phyloP scores from a whole-genome alignment of 2,113 vertebrate species.

The Periophthalmodon schlosseri region DNA sequence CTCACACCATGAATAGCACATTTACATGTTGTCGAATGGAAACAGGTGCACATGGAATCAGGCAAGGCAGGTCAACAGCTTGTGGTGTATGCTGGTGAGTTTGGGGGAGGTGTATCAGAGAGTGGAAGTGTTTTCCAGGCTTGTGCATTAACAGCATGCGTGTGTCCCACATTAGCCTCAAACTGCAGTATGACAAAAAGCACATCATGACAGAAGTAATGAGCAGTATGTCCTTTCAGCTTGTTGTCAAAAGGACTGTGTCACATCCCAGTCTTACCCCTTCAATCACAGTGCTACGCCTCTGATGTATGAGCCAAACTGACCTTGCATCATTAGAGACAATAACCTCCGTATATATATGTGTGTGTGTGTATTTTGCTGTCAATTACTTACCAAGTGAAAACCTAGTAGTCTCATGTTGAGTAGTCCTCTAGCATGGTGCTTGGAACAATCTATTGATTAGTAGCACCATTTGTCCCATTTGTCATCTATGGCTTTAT shows the following conservation, averaged over 20 bases:
- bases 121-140: not conserved
- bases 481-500: no score
- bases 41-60: constrained; percentile 58
- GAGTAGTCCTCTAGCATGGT: no score
- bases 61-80: constrained; percentile 60
- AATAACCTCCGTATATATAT: not conserved
- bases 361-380: not conserved
- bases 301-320: not conserved
- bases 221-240: no score
- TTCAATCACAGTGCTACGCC: no score
- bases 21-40: constrained; percentile 58
- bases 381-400: no score
- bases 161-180: not conserved
- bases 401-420: no score
- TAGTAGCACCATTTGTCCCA: no score
- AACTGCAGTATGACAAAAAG: not conserved
- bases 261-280: no score
- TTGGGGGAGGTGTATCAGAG: constrained; percentile 23
- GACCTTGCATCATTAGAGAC: not conserved
- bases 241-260: no score
- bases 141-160: not conserved
- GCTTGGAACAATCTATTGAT: no score
- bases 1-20: constrained; percentile 44
- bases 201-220: not conserved
- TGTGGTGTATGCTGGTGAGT: constrained; percentile 31